phyloP scores from a whole-genome alignment of 2,888 invertebrate species.

The Digitonthophagus gazella region DNA sequence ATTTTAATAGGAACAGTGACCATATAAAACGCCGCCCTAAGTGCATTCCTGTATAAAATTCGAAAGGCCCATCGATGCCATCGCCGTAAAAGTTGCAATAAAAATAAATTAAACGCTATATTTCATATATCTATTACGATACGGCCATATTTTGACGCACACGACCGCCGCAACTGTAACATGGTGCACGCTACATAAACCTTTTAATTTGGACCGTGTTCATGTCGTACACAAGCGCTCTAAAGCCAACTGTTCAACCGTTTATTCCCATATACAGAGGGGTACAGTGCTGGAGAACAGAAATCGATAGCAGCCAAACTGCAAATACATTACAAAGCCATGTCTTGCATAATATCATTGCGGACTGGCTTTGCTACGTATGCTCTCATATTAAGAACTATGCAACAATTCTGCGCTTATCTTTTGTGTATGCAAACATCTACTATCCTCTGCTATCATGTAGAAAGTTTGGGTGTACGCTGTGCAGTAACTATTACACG shows the following conservation, averaged over 20 bases:
- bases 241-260: constrained; percentile 2
- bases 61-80: not conserved
- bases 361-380: not conserved
- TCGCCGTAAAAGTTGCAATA: not conserved
- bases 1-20: constrained; percentile 12
- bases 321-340: constrained; percentile 7
- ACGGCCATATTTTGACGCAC: not conserved
- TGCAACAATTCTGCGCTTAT: not conserved
- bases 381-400: not conserved
- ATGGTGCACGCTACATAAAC: not conserved
- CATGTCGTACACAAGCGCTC: constrained; percentile 1
- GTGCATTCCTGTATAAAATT: not conserved
- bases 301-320: constrained; percentile 8
- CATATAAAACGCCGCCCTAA: not conserved
- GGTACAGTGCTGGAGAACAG: not conserved
- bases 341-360: not conserved
- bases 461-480: not conserved
- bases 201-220: constrained; percentile 13
- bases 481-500: not conserved
- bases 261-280: not conserved
- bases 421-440: constrained; percentile 2
- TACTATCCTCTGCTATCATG: constrained; percentile 4
- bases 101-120: not conserved
- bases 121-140: not conserved
- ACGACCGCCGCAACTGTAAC: not conserved